Conservation (phyloP, 2,888 invertebrate species). For the Aromia moschata region DNA sequence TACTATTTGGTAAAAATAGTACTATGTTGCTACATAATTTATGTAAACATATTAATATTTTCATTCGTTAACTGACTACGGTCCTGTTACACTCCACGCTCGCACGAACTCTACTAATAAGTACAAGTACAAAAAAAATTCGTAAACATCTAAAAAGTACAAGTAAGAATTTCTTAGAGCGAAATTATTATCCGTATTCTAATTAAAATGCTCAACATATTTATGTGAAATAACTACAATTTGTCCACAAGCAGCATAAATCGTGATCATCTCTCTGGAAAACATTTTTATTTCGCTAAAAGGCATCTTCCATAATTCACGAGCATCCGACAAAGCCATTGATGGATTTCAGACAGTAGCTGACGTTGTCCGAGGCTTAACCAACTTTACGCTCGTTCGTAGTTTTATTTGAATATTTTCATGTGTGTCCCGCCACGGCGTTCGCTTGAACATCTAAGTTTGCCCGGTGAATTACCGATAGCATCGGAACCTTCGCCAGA, state of each 20-base stretch:
- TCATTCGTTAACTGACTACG: no score
- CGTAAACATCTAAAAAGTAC: no score
- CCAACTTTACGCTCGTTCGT: conserved; percentile 16
- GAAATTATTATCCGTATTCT: no score
- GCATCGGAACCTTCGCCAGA: conserved; percentile 14
- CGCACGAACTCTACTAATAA: no score
- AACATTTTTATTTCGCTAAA: background rate
- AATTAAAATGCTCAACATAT: no score
- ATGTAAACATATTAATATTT: no score
- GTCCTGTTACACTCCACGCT: no score
- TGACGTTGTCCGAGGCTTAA: conserved; percentile 17
- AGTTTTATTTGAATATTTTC: conserved; percentile 24
- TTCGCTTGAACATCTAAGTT: conserved; percentile 23
- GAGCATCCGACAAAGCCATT: background rate
- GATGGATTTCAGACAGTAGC: conserved; percentile 25
- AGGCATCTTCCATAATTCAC: conserved; percentile 9
- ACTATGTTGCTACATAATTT: no score
- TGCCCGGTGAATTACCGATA: conserved; percentile 22
- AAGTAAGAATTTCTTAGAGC: no score
- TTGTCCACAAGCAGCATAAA: background rate
- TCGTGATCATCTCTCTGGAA: background rate
- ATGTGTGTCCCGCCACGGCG: conserved; percentile 18
- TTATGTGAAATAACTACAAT: no score
- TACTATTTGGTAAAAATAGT: no score
- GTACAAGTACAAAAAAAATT: no score